Evolutionary conservation across 1,140 invertebrate species (phyloP).

Genomic region (Brachionus rubens): DNA sequence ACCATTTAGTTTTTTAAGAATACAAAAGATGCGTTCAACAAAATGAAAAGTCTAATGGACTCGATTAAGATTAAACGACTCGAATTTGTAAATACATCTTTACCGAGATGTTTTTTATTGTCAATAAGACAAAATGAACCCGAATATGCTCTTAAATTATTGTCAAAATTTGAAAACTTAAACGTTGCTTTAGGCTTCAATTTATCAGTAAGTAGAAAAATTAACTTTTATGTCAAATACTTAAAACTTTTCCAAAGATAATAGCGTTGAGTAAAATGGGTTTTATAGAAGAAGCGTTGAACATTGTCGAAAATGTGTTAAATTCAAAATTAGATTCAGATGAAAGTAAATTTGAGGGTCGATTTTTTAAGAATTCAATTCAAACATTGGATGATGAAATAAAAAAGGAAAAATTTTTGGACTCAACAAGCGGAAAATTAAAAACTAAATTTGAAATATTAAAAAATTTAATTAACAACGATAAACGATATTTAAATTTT

Average conservation of each 20-base stretch:
- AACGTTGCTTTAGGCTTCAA: slow-evolving; percentile 7
- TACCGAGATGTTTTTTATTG: slow-evolving; percentile 24
- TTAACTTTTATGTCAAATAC: not conserved
- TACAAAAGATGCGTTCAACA: not conserved
- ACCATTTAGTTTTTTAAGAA: not conserved
- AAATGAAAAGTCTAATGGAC: not conserved
- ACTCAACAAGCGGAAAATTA: not conserved
- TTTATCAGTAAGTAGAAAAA: slow-evolving; percentile 18
- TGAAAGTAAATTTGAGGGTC: slow-evolving; percentile 13
- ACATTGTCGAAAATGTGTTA: slow-evolving; percentile 14
- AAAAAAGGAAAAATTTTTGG: not conserved
- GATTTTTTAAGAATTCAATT: not conserved
- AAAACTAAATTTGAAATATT: not conserved
- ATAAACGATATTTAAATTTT: not conserved
- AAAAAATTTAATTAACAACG: not conserved
- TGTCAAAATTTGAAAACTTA: slow-evolving; percentile 39
- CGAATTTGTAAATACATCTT: slow-evolving; percentile 32
- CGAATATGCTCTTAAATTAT: slow-evolving; percentile 12
- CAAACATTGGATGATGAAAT: not conserved
- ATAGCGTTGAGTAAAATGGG: slow-evolving; percentile 31
- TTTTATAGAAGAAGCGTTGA: slow-evolving; percentile 31
- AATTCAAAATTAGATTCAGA: slow-evolving; percentile 3
- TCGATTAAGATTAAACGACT: not conserved
- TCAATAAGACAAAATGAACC: slow-evolving; percentile 33
- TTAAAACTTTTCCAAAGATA: slow-evolving; percentile 1